Percentiles rank a stretch among this genome's conserved stretches.
Evolutionary conservation across 2,113 vertebrate species (phyloP).

Genomic region (Rhabdomys dilectus): DNA sequence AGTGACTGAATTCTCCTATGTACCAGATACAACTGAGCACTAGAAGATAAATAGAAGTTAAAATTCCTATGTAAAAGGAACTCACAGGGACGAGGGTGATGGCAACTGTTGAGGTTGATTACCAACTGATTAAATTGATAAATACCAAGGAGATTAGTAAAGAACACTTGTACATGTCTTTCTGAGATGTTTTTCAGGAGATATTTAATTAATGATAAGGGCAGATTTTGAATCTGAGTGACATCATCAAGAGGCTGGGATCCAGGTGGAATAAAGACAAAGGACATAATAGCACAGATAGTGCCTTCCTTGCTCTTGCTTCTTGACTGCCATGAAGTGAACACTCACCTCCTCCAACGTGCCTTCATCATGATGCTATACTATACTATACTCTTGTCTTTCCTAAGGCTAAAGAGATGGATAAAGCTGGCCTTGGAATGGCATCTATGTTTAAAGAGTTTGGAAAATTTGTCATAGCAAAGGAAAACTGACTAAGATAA

Average conservation of each 20-base stretch:
- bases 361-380: background rate
- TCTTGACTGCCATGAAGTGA: background rate
- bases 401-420: background rate
- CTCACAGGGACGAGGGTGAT: background rate
- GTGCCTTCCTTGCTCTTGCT: background rate
- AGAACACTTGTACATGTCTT: background rate
- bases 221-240: background rate
- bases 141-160: background rate
- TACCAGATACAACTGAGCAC: background rate
- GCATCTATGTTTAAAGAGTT: background rate
- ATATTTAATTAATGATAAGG: background rate
- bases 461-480: too few species aligned
- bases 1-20: background rate
- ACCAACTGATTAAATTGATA: background rate
- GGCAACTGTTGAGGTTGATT: background rate
- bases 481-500: background rate
- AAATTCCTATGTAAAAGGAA: background rate
- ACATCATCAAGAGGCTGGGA: background rate
- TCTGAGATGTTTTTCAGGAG: background rate
- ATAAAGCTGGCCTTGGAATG: background rate
- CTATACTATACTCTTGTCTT: too few species aligned
- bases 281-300: background rate
- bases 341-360: fast-evolving
- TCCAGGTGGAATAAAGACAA: background rate
- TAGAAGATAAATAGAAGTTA: background rate